These are phyloP conservation scores for Plestiodon gilberti DNA, from an alignment of 2,113 vertebrate species.

Conservation along the genomic window DNA sequence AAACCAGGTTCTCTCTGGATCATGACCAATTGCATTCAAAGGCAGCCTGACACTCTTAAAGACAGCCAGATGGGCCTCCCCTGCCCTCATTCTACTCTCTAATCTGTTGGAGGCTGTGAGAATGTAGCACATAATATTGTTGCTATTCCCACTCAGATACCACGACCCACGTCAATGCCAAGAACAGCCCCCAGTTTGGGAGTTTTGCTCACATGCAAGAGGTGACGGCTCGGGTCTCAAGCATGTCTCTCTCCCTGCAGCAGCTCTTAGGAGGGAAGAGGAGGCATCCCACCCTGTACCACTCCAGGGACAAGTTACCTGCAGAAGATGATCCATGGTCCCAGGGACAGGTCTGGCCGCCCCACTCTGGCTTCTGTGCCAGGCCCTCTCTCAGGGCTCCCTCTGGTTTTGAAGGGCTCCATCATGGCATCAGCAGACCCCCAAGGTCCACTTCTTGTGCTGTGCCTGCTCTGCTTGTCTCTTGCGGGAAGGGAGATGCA, in stretches of 20 bases:
- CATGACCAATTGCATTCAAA: background rate
- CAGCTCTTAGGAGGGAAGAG: background rate
- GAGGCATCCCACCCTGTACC: too few relatives aligned
- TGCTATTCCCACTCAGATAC: too few relatives aligned
- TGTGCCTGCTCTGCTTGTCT: constrained; percentile 7
- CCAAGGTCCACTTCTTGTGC: background rate
- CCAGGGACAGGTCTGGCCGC: background rate
- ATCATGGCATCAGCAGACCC: background rate
- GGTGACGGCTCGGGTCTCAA: background rate
- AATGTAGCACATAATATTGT: too few relatives aligned
- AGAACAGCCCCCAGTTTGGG: background rate
- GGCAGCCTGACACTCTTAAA: background rate
- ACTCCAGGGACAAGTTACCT: background rate
- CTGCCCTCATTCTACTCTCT: background rate
- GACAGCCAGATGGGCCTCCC: background rate
- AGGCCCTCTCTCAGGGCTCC: background rate
- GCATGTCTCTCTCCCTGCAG: too few relatives aligned
- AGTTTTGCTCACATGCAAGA: background rate
- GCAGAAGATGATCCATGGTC: background rate
- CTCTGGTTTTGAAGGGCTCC: background rate
- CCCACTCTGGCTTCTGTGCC: background rate
- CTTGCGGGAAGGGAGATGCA: too few relatives aligned
- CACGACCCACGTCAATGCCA: background rate
- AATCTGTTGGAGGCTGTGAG: background rate
- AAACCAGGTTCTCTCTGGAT: background rate